Evolutionary conservation across 2,113 vertebrate species (phyloP).

Genomic region (Corythaixoides concolor): DNA sequence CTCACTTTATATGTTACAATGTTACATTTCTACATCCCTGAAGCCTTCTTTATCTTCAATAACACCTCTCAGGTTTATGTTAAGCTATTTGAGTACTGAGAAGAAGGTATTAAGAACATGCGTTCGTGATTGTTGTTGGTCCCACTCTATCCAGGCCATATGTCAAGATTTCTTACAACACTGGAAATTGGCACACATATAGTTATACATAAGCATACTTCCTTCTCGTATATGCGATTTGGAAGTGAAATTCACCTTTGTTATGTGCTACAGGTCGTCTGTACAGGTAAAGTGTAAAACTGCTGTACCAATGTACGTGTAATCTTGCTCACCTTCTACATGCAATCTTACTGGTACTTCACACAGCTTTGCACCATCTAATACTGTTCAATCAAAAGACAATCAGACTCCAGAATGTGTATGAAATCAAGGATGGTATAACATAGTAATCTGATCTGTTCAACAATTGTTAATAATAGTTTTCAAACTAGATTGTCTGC

Average conservation of each 20-base stretch:
- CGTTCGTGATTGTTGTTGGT: not conserved
- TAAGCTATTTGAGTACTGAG: not conserved
- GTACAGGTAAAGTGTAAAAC: not conserved
- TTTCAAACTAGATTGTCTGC: not conserved
- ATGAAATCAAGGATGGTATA: not conserved
- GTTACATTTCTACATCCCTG: not conserved
- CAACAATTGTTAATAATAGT: not conserved
- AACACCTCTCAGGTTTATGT: not conserved
- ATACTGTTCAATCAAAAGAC: not conserved
- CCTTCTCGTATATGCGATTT: not conserved
- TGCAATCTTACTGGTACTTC: not conserved
- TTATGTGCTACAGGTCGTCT: not conserved
- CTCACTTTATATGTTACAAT: not conserved
- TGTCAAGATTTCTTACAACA: not conserved
- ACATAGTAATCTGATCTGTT: not conserved
- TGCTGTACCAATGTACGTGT: not conserved
- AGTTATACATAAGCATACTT: not conserved
- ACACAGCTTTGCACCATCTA: not conserved
- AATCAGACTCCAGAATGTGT: not conserved
- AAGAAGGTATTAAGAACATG: not conserved
- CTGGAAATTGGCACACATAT: not conserved
- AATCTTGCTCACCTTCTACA: accelerated
- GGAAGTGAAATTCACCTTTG: not conserved
- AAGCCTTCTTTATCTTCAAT: not conserved
- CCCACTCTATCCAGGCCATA: not conserved